Conservation (phyloP, 2,888 invertebrate genomes). For the Magallana nippona region DNA sequence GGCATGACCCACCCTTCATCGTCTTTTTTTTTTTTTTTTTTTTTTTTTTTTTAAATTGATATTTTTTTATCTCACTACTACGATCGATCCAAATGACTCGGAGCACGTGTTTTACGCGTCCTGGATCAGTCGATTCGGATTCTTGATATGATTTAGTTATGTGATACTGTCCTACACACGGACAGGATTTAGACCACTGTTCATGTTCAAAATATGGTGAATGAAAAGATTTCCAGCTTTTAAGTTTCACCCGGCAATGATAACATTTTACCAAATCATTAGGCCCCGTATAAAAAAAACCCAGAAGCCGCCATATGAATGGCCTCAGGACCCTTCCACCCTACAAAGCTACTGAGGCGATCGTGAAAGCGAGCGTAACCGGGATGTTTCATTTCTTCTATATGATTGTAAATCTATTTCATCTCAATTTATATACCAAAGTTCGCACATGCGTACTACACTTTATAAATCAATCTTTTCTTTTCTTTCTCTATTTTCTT, state of each 20-base stretch:
- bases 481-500: too few species aligned
- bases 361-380: neutral
- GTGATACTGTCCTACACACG: neutral
- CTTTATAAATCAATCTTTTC: too few species aligned
- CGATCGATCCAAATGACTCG: too few species aligned
- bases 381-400: neutral
- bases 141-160: conserved; percentile 26
- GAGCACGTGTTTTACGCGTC: too few species aligned
- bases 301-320: neutral
- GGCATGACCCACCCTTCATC: too few species aligned
- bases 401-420: neutral
- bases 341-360: neutral
- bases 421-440: neutral
- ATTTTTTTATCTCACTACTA: too few species aligned
- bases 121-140: neutral
- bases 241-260: neutral
- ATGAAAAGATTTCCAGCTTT: neutral
- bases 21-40: too few species aligned
- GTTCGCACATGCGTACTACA: too few species aligned
- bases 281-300: neutral
- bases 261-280: neutral
- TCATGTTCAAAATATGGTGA: neutral
- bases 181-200: conserved; percentile 3
- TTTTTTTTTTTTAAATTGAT: too few species aligned
- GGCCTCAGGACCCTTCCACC: neutral